Percentiles rank a stretch among this genome's conserved stretches.
Evolutionary conservation across 2,797 vertebrate species (phyloP).

Genomic region (Morelia viridis): DNA sequence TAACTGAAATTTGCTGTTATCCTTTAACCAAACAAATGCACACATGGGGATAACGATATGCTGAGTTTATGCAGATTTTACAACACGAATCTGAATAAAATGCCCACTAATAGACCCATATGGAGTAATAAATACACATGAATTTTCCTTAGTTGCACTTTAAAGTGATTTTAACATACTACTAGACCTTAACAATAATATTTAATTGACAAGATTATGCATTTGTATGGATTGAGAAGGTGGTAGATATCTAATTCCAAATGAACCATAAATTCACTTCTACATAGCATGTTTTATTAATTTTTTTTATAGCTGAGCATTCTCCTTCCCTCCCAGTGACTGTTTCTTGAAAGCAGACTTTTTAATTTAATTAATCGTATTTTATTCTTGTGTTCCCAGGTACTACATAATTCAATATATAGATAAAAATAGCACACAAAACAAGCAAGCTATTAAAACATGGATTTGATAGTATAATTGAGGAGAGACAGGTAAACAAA

Average conservation of each 20-base stretch:
- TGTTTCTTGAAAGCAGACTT: constrained; percentile 75
- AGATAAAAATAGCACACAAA: constrained; percentile 33
- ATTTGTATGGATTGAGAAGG: constrained; percentile 82
- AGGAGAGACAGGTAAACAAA: not conserved
- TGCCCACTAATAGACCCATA: constrained; percentile 83
- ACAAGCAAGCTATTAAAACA: constrained; percentile 49
- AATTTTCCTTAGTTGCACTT: constrained; percentile 85
- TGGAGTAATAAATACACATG: constrained; percentile 85
- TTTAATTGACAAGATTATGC: constrained; percentile 88
- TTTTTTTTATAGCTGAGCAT: constrained; percentile 75
- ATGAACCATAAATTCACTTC: constrained; percentile 81
- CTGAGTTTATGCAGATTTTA: constrained; percentile 87
- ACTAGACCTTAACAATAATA: constrained; percentile 86
- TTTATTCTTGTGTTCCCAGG: constrained; percentile 70
- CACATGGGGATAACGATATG: constrained; percentile 84
- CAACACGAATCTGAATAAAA: constrained; percentile 85
- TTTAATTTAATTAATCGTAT: constrained; percentile 79
- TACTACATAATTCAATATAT: constrained; percentile 48
- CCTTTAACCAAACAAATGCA: constrained; percentile 85
- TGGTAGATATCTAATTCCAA: constrained; percentile 79
- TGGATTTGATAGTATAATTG: not conserved
- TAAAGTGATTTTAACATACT: constrained; percentile 85
- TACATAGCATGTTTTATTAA: constrained; percentile 85
- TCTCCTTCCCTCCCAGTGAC: constrained; percentile 76
- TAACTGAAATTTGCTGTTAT: constrained; percentile 84